A percentile compares a stretch with the other conserved stretches of the same genome.
Evolutionary conservation across 2,113 vertebrate genomes (phyloP).

Genomic region (Peromyscus polionotus): DNA sequence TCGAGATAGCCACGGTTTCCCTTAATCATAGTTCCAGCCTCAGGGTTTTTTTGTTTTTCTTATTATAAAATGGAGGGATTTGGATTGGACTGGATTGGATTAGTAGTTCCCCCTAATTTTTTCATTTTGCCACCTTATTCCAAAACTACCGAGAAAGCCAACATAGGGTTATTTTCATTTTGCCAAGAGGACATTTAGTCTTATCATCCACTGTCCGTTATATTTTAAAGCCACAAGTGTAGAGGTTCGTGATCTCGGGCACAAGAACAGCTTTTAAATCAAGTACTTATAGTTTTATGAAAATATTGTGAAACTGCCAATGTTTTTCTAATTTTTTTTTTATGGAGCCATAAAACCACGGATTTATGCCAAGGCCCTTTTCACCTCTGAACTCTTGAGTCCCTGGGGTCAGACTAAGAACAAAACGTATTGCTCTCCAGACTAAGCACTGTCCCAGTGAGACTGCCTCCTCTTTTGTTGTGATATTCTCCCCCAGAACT

Average conservation of each 20-base stretch:
- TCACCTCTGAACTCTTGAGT: not conserved
- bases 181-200: not conserved
- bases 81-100: not conserved
- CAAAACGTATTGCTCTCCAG: not conserved
- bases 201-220: not conserved
- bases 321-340: conserved; percentile 35
- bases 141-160: not conserved
- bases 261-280: not conserved
- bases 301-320: not conserved
- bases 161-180: not conserved
- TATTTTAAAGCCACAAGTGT: not conserved
- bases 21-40: not conserved
- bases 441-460: not conserved
- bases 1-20: not conserved
- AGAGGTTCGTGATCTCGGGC: not conserved
- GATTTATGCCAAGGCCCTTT: not conserved
- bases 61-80: not conserved
- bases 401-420: not conserved
- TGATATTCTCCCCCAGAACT: not conserved
- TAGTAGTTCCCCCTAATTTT: not conserved
- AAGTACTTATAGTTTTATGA: not conserved
- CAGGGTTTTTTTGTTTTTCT: not conserved
- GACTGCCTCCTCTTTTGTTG: not conserved
- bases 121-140: not conserved
- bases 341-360: not conserved